Percentiles rank a stretch among this genome's conserved stretches.
These are phyloP conservation scores for Drosophila hamatofila DNA, from an alignment of 2,888 invertebrate species.

Conservation along the genomic window DNA sequence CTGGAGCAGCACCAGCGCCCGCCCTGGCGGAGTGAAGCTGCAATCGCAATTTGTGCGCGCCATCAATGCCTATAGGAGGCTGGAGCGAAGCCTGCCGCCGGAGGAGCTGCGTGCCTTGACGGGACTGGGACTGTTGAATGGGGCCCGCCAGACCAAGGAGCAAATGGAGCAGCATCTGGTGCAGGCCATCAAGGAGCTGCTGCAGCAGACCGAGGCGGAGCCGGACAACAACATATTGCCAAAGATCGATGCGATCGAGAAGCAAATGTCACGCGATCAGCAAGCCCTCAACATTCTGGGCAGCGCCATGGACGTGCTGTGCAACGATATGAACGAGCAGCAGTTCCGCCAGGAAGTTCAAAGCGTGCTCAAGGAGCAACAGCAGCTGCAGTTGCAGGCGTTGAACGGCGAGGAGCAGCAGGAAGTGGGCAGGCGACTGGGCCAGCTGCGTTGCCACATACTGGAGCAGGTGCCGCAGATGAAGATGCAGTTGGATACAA, in stretches of 20 bases:
- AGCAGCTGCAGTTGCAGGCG: neutral
- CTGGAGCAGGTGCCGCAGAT: conserved; percentile 75
- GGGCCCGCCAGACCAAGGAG: conserved; percentile 81
- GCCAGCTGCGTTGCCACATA: conserved; percentile 69
- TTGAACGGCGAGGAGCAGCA: neutral
- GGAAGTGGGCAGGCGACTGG: conserved; percentile 50
- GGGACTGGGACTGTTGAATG: conserved; percentile 82
- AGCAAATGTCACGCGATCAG: conserved; percentile 79
- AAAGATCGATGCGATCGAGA: conserved; percentile 80
- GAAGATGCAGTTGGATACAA: conserved; percentile 71
- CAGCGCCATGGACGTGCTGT: conserved; percentile 81
- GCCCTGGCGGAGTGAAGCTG: conserved; percentile 50
- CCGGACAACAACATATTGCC: conserved; percentile 60
- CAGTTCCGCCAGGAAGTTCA: conserved; percentile 72
- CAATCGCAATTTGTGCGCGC: conserved; percentile 80
- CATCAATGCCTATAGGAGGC: conserved; percentile 76
- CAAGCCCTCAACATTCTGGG: conserved; percentile 80
- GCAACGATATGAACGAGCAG: conserved; percentile 61
- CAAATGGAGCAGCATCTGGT: conserved; percentile 82
- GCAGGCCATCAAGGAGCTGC: conserved; percentile 72
- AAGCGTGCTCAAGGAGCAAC: conserved; percentile 41
- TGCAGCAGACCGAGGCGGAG: conserved; percentile 69
- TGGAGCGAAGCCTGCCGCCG: conserved; percentile 76
- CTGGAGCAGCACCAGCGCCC: conserved; percentile 25
- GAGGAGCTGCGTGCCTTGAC: conserved; percentile 80